These are phyloP conservation scores for Otolemur garnettii DNA, from an alignment of 2,113 vertebrate genomes.

Conservation along the genomic window DNA sequence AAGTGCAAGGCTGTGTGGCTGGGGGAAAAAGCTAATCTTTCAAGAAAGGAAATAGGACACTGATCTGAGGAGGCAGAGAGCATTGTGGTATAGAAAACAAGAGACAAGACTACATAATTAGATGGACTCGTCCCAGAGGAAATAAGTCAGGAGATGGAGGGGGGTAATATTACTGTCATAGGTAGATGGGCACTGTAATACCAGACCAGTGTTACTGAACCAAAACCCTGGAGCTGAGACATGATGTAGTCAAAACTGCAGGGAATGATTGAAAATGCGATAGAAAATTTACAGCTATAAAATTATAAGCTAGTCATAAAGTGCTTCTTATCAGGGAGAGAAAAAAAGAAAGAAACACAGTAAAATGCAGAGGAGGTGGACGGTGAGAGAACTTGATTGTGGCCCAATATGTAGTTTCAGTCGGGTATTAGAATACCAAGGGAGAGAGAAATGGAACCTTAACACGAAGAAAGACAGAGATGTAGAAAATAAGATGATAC, in stretches of 20 bases:
- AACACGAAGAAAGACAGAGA: conserved; percentile 27
- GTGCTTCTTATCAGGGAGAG: conserved; percentile 22
- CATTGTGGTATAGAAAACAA: conserved; percentile 38
- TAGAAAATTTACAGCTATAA: conserved; percentile 38
- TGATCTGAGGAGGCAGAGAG: conserved; percentile 48
- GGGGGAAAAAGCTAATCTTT: conserved; percentile 49
- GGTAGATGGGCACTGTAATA: conserved; percentile 31
- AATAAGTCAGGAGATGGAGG: conserved; percentile 62
- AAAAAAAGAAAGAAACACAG: conserved; percentile 24
- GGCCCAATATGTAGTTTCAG: not conserved
- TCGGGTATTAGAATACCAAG: conserved; percentile 42
- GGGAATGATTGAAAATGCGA: conserved; percentile 33
- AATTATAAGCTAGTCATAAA: conserved; percentile 53
- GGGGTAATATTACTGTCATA: conserved; percentile 52
- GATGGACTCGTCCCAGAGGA: conserved; percentile 53
- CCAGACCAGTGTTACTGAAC: conserved; percentile 27
- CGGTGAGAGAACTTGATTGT: not conserved
- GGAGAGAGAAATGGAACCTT: conserved; percentile 41
- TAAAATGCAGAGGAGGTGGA: conserved; percentile 50
- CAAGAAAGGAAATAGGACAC: conserved; percentile 55
- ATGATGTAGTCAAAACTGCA: conserved; percentile 49
- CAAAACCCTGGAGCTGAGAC: conserved; percentile 46
- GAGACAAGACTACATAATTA: conserved; percentile 44
- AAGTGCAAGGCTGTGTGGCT: not conserved
- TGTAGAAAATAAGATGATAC: conserved; percentile 50